A percentile compares a stretch with the other conserved stretches of the same genome.
These are phyloP conservation scores for Bambusicola thoracicus DNA, from an alignment of 2,113 vertebrate genomes.

Conservation along the genomic window DNA sequence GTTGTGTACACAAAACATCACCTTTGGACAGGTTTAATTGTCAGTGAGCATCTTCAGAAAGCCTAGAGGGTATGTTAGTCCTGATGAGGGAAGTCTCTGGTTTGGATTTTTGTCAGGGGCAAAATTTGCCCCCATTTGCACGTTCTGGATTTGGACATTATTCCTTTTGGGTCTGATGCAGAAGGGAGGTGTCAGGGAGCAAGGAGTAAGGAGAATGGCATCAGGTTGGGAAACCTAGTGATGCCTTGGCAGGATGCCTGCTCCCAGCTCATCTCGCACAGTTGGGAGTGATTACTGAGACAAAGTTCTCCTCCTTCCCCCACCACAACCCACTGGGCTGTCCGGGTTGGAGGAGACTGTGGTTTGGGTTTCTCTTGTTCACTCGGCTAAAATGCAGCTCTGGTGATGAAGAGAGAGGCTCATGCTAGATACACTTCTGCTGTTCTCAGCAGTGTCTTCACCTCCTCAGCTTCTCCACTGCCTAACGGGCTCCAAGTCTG, in stretches of 20 bases:
- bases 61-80: not conserved
- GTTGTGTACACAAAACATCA: not conserved
- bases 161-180: not conserved
- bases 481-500: not conserved
- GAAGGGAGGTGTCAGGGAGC: not conserved
- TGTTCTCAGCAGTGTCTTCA: not conserved
- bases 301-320: not conserved
- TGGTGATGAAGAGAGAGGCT: not conserved
- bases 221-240: not conserved
- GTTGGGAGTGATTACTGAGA: not conserved
- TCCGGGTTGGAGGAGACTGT: not conserved
- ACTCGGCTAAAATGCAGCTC: not conserved
- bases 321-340: fast-evolving
- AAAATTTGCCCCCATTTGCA: fast-evolving
- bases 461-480: not conserved
- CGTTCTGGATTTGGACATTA: not conserved
- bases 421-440: not conserved
- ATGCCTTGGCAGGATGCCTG: not conserved
- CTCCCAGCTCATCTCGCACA: not conserved
- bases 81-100: not conserved
- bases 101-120: not conserved
- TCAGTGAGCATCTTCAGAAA: not conserved
- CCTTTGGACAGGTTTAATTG: not conserved
- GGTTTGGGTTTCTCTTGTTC: not conserved
- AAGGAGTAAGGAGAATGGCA: not conserved